These are phyloP conservation scores for Gryon sp. DNA, from an alignment of 1,140 invertebrate species.

Conservation along the genomic window DNA sequence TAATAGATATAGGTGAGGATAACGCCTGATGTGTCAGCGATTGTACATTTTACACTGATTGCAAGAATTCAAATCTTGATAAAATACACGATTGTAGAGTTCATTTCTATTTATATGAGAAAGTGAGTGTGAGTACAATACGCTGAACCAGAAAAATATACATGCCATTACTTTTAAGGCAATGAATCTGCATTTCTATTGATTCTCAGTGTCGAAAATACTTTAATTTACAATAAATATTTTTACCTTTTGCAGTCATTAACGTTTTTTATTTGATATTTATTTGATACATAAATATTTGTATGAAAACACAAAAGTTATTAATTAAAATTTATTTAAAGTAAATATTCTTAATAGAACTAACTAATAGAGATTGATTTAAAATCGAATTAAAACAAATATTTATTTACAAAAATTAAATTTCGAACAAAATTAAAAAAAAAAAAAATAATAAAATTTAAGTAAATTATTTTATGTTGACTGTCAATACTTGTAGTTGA, in stretches of 20 bases:
- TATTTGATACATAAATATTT: background rate
- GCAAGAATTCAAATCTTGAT: conserved; percentile 62
- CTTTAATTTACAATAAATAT: conserved; percentile 29
- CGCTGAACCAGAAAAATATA: conserved; percentile 25
- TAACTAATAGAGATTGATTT: no score
- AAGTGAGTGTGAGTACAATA: conserved; percentile 33
- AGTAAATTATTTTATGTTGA: no score
- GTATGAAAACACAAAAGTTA: no score
- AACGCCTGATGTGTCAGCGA: conserved; percentile 54
- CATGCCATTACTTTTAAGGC: conserved; percentile 46
- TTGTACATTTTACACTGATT: conserved; percentile 55
- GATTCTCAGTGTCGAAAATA: conserved; percentile 26
- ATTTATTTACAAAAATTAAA: no score
- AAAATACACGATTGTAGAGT: conserved; percentile 56
- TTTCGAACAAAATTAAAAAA: no score
- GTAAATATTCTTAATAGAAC: no score
- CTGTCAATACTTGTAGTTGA: no score
- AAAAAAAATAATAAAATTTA: no score
- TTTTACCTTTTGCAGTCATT: conserved; percentile 10
- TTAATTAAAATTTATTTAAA: no score
- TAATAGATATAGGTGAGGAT: conserved; percentile 52
- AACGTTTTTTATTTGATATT: conserved; percentile 9
- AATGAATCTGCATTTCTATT: conserved; percentile 43
- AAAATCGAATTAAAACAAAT: no score
- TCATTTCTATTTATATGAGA: conserved; percentile 63